Evolutionary conservation across 2,888 invertebrate genomes (phyloP).

Genomic region (Pyralis farinalis): DNA sequence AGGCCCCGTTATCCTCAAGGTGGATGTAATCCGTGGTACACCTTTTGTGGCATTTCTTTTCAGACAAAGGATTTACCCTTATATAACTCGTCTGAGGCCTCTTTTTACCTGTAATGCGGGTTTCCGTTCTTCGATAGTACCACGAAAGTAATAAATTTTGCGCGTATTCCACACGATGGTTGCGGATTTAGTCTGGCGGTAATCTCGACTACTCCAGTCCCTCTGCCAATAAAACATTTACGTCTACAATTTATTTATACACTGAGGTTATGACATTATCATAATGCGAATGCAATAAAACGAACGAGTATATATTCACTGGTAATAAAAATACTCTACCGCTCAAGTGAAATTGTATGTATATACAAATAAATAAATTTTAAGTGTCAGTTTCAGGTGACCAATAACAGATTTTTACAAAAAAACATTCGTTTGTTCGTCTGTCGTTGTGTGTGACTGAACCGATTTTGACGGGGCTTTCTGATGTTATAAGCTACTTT

Average conservation of each 20-base stretch:
- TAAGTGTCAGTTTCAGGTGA: no score
- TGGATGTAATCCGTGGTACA: conserved; percentile 14
- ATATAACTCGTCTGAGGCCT: conserved; percentile 30
- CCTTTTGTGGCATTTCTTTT: conserved; percentile 23
- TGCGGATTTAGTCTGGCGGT: conserved; percentile 31
- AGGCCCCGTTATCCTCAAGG: conserved; percentile 1
- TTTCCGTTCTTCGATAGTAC: conserved; percentile 24
- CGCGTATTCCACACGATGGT: conserved; percentile 27
- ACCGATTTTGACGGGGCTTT: no score
- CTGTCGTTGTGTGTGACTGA: no score
- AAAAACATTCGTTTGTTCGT: no score
- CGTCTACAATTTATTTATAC: conserved; percentile 49
- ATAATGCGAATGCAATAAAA: conserved; percentile 57
- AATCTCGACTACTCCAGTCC: conserved; percentile 26
- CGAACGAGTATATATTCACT: conserved; percentile 40
- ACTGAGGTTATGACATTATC: conserved; percentile 51
- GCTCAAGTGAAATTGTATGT: no score
- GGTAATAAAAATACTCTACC: conserved; percentile 34
- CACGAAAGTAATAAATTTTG: conserved; percentile 38
- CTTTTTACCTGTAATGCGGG: conserved; percentile 31
- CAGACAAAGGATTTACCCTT: conserved; percentile 36
- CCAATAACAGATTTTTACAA: no score
- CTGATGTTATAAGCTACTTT: no score
- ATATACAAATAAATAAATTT: no score
- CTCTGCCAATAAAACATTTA: conserved; percentile 47